Percentiles rank a stretch among this genome's conserved stretches.
Evolutionary conservation across 2,797 vertebrate genomes (phyloP).

Genomic region (Coregonus ussuriensis): DNA sequence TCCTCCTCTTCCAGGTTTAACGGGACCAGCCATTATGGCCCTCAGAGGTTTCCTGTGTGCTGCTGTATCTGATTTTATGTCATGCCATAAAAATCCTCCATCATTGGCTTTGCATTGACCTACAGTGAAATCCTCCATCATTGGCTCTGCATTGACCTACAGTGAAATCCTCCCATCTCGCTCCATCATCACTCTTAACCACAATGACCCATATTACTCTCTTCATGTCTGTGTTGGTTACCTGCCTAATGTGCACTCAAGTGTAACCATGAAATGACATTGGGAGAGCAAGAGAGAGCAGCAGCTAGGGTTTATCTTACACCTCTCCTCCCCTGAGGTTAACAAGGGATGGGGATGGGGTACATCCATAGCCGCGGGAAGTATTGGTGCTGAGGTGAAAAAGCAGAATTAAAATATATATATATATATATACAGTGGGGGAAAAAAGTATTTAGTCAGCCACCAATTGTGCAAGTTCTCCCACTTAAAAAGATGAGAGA

Average conservation of each 20-base stretch:
- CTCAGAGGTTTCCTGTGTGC: background rate
- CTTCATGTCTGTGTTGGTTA: background rate
- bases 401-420: too few relatives aligned
- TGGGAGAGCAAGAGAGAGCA: background rate
- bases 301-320: background rate
- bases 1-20: slow-evolving; percentile 12
- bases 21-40: background rate
- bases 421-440: too few relatives aligned
- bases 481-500: too few relatives aligned
- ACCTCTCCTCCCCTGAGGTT: background rate
- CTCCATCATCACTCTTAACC: background rate
- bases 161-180: background rate
- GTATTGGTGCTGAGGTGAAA: too few relatives aligned
- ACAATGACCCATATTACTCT: background rate
- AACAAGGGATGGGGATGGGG: background rate
- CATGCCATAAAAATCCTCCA: background rate
- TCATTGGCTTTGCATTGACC: background rate
- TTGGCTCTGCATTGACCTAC: background rate
- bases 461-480: too few relatives aligned
- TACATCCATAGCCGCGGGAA: too few relatives aligned
- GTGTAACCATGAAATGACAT: background rate
- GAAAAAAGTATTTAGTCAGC: too few relatives aligned
- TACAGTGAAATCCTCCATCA: background rate
- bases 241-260: background rate
- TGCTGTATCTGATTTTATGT: slow-evolving; percentile 12